Percentiles rank a stretch among this genome's conserved stretches.
phyloP scores from a whole-genome alignment of 2,888 invertebrate species.

The Eristalis tenax region DNA sequence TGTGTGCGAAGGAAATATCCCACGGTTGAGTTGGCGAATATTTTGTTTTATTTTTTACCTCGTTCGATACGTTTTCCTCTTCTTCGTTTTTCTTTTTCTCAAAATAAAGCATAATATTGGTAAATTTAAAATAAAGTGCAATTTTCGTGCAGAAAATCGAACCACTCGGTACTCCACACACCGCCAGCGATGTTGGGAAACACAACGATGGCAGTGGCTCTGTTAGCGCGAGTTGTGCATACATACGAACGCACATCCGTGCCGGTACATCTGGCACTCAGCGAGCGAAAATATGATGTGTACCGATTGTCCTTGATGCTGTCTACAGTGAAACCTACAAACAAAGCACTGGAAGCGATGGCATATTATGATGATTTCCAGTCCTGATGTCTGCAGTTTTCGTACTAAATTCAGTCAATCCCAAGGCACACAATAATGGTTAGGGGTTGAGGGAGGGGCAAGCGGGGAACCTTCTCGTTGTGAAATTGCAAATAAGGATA shows the following conservation, averaged over 20 bases:
- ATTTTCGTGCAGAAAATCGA: constrained; percentile 32
- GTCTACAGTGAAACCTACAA: constrained; percentile 39
- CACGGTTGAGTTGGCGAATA: constrained; percentile 32
- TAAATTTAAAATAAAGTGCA: constrained; percentile 64
- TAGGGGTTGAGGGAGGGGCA: neutral
- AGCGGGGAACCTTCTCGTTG: neutral
- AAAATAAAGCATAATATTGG: constrained; percentile 18
- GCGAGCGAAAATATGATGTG: neutral
- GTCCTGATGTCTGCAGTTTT: constrained; percentile 39
- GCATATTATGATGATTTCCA: constrained; percentile 48
- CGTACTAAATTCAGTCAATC: constrained; percentile 41
- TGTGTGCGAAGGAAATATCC: constrained; percentile 35
- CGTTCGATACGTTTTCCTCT: neutral
- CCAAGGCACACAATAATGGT: constrained; percentile 2
- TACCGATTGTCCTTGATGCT: constrained; percentile 23
- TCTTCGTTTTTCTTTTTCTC: neutral
- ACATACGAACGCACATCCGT: neutral
- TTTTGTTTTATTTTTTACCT: constrained; percentile 6
- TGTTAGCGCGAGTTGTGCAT: neutral
- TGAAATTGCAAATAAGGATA: constrained; percentile 34
- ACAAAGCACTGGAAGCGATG: constrained; percentile 40
- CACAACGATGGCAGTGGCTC: neutral
- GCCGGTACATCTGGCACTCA: neutral
- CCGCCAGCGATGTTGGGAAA: neutral
- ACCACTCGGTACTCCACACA: neutral